phyloP scores from a whole-genome alignment of 2,888 invertebrate species.

The Machimus rusticus region DNA sequence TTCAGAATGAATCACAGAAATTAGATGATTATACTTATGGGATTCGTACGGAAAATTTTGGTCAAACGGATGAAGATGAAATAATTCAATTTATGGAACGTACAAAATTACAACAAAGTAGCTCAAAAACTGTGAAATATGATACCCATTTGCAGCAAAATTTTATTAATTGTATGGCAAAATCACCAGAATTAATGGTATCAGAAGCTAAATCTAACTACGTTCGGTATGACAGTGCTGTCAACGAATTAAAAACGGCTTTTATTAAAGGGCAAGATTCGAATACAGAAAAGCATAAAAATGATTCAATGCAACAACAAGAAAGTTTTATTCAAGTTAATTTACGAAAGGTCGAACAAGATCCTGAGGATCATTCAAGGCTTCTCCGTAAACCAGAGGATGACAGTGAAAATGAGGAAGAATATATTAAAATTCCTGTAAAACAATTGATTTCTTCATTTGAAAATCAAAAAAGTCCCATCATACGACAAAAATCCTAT shows the following conservation, averaged over 20 bases:
- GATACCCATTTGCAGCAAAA: slow-evolving; percentile 42
- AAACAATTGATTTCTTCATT: slow-evolving; percentile 68
- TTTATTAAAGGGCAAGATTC: slow-evolving; percentile 19
- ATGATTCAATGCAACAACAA: neutral
- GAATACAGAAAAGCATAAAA: neutral
- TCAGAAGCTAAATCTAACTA: slow-evolving; percentile 49
- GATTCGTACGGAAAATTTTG: slow-evolving; percentile 39
- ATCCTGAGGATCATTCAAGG: neutral
- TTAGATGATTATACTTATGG: slow-evolving; percentile 9
- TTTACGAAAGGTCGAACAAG: neutral
- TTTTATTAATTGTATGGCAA: slow-evolving; percentile 49
- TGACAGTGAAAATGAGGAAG: slow-evolving; percentile 52
- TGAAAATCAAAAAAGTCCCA: slow-evolving; percentile 69
- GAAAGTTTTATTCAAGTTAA: slow-evolving; percentile 13
- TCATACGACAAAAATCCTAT: slow-evolving; percentile 64
- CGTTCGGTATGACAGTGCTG: slow-evolving; percentile 49
- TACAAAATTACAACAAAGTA: slow-evolving; percentile 39
- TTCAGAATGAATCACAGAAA: neutral
- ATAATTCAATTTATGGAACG: slow-evolving; percentile 50
- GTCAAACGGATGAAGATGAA: slow-evolving; percentile 51
- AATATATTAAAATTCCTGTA: slow-evolving; percentile 63
- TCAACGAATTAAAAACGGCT: slow-evolving; percentile 43
- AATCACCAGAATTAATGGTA: slow-evolving; percentile 51
- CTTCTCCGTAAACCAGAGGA: neutral
- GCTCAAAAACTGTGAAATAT: neutral